Conservation (phyloP, 2,888 invertebrate species). For the Celastrina argiolus region DNA sequence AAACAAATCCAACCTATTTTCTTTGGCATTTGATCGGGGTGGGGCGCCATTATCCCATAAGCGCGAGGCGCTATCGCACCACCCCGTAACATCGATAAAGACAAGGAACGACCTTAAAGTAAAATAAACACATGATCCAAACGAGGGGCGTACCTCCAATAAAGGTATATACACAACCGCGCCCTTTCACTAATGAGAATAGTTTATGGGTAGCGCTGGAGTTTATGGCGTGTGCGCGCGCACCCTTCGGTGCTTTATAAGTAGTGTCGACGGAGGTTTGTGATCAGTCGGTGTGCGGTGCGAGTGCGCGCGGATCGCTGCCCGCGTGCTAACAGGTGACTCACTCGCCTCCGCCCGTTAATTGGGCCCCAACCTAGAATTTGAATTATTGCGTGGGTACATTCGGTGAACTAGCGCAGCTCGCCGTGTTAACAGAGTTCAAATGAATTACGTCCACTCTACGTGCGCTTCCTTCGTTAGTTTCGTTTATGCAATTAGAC, state of each 20-base stretch:
- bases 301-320: constrained; percentile 41
- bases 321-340: constrained; percentile 54
- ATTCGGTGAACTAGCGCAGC: constrained; percentile 41
- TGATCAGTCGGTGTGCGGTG: constrained; percentile 57
- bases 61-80: constrained; percentile 44
- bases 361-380: constrained; percentile 63
- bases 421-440: constrained; percentile 45
- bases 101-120: constrained; percentile 65
- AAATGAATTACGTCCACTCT: constrained; percentile 37
- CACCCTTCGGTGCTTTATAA: constrained; percentile 64
- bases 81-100: constrained; percentile 55
- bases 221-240: constrained; percentile 72
- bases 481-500: constrained; percentile 22
- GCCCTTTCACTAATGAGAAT: constrained; percentile 74
- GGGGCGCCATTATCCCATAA: constrained; percentile 57
- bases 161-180: constrained; percentile 64
- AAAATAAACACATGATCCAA: constrained; percentile 72
- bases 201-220: constrained; percentile 71
- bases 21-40: constrained; percentile 63
- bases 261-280: constrained; percentile 46
- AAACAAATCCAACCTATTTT: constrained; percentile 57
- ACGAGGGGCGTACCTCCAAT: constrained; percentile 62
- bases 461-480: constrained; percentile 29
- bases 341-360: constrained; percentile 63
- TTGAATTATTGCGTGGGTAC: constrained; percentile 54